phyloP scores from a whole-genome alignment of 2,888 invertebrate species.

The Drosophila meridionalis region DNA sequence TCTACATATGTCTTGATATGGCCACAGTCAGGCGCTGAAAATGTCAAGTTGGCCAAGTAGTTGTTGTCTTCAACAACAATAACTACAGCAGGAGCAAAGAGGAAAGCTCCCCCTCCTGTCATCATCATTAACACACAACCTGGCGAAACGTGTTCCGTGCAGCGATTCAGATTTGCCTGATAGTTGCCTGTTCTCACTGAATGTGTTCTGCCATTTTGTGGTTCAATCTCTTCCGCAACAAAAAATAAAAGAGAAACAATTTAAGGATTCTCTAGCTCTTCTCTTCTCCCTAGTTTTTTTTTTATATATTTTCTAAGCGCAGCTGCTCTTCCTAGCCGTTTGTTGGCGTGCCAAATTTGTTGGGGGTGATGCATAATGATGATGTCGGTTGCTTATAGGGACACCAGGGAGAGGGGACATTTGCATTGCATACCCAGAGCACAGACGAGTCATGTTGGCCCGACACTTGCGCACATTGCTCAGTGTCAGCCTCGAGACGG shows the following conservation, averaged over 20 bases:
- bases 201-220: conserved; percentile 25
- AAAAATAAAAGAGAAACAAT: conserved; percentile 27
- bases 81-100: conserved; percentile 1
- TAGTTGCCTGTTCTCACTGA: conserved; percentile 30
- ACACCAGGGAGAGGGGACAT: conserved; percentile 1
- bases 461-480: conserved; percentile 48
- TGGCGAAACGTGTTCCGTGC: conserved; percentile 15
- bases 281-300: neutral
- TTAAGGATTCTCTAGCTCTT: conserved; percentile 4
- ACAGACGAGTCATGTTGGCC: conserved; percentile 19
- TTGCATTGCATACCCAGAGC: conserved; percentile 13
- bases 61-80: conserved; percentile 10
- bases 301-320: neutral
- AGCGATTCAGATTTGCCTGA: conserved; percentile 37
- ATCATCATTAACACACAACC: conserved; percentile 55
- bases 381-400: conserved; percentile 18
- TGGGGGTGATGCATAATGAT: conserved; percentile 19
- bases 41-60: conserved; percentile 29
- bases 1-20: conserved; percentile 16
- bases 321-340: conserved; percentile 2
- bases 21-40: conserved; percentile 12
- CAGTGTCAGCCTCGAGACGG: conserved; percentile 35
- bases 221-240: conserved; percentile 45
- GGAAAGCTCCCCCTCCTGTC: conserved; percentile 35
- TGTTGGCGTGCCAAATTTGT: conserved; percentile 11